Evolutionary conservation across 2,797 vertebrate species (phyloP).

Genomic region (Rallus crepitans): DNA sequence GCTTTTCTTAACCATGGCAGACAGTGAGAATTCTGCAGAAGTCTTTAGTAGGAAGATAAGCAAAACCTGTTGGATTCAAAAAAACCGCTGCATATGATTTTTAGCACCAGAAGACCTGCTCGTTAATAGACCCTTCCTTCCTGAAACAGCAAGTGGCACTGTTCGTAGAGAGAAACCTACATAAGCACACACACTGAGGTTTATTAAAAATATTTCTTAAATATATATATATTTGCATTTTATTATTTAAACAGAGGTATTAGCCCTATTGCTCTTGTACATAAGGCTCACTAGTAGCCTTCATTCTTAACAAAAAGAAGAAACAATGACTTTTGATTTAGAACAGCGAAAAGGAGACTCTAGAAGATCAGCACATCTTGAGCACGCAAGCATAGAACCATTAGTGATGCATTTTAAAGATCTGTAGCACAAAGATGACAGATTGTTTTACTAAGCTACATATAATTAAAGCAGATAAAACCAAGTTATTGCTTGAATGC

Average conservation of each 20-base stretch:
- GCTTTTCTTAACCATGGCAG: background rate
- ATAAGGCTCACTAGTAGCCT: background rate
- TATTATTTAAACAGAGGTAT: background rate
- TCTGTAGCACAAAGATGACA: background rate
- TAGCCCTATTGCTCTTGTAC: background rate
- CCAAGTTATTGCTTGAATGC: background rate
- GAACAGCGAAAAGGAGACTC: background rate
- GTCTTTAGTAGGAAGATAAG: background rate
- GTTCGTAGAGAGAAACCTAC: background rate
- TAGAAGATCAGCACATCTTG: background rate
- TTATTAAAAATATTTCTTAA: background rate
- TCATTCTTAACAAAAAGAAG: background rate
- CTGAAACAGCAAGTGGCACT: background rate
- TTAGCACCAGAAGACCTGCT: background rate
- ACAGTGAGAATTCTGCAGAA: background rate
- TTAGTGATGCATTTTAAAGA: background rate
- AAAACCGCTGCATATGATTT: background rate
- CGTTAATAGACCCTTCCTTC: background rate
- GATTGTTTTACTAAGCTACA: background rate
- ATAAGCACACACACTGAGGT: rapidly evolving
- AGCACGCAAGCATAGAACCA: background rate
- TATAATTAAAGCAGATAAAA: background rate
- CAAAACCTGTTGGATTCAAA: background rate
- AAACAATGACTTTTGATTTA: background rate
- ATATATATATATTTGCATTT: background rate